Base-by-base conservation (phyloP, 2,113 vertebrate species). In the Carassius carassius region DNA sequence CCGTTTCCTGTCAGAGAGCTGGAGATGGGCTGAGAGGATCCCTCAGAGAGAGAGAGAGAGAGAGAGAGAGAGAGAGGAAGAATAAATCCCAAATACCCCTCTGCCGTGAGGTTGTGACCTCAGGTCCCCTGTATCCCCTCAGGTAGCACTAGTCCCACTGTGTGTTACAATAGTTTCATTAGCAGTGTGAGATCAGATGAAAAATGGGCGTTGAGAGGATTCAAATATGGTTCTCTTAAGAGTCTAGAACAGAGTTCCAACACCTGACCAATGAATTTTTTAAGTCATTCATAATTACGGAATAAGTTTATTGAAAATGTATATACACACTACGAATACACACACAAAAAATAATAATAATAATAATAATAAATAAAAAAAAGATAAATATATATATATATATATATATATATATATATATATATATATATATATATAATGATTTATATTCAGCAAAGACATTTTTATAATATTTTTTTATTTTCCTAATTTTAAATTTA, bases 31-130 rank as follows among this genome's bases (percentile, higher is more conserved):
- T 58, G 54, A 58, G 54, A 56, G 54, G 54, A 56, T 56, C 54
- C 54, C 54, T 56, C 54, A 3, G 37, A 86, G 74, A 78, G 73
- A 73, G 72, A 79, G 73, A n/a, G n/a, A n/a, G n/a, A n/a, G n/a
- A n/a, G n/a, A 56, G 10, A 47, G 47, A 80, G 49, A 84, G 58
- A 32, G 41, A 44, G 58, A 21, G 49, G 60, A 77, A 54, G 82
- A 72, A 89, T 86, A 60, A 75, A 86, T 77, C 84, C 25, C 76
- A 79, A 63, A 75, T 58, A 54, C 49, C 69, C 84, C 65, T 75
- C 19, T 47, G 49, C 47, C 16, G 25, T 49, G 51, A 82, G 81
- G 87, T 86, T 77, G 6, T 19, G 60, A 86, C 70, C 72, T 74
- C 32, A 56, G 19, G 32, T 80, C 74, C 13, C 8, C 63, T 73